Evolutionary conservation across 35 echinoderm and acorn worm species (phyloP), one percentile per base, ranked within the genome.

Genomic region (Ophiothrix spiculata): DNA sequence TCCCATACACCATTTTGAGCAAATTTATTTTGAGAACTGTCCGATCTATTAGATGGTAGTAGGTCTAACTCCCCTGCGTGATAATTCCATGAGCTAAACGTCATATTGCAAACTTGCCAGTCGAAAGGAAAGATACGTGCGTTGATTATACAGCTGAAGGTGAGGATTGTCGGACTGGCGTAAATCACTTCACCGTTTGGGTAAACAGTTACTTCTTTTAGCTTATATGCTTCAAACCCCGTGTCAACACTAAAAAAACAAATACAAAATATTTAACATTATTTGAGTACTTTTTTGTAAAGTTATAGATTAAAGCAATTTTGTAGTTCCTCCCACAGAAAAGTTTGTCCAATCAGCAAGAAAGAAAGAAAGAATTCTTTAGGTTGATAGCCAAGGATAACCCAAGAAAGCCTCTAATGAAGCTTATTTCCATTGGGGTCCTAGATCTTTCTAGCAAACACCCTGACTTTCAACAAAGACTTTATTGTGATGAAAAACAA

Each of bases 61-160:
- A 87, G 14, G 75, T 87, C 75, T 31, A 56, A 29, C 36, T 87
- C 37, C 13, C 11, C 1, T 1, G 38, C 74, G 35, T 77, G 56
- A 31, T 74, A 89, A 1, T 29, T 35, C 87, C 87, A 89, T 17
- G 79, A 79, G 37, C 46, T 60, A 39, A 89, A 89, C 10, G 29
- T 40, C 0, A 89, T 32, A 0, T 25, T 11, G 73, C 87, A 89
- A 31, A 46, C 36, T 40, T 89, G 87, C 12, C 69, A 37, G 64
- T 89, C 87, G 60, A 93, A 86, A 32, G 91, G 91, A 45, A 93
- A 93, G 34, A 81, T 74, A 31, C 42, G 56, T 28, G 81, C 86
- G 33, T 89, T 37, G n/a, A 93, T 79, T 41, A 15, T 75, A 25
- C 91, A 93, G 25, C 81, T 56, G 75, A 56, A 77, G 4, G 80